These are phyloP conservation scores for Melieria crassipennis DNA, from an alignment of 2,888 invertebrate genomes.

Conservation along the genomic window DNA sequence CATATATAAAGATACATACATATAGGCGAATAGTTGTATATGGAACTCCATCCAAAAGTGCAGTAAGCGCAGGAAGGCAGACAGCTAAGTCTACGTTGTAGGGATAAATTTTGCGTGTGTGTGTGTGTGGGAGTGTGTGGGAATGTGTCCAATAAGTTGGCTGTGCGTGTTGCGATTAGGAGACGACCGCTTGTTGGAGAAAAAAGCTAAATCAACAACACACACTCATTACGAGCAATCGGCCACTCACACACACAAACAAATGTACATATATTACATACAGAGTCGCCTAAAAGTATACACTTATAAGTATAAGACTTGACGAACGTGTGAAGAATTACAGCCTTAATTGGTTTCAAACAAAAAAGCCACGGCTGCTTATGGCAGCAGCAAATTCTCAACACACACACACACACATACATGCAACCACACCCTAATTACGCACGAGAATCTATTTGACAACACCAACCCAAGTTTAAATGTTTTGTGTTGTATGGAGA, in stretches of 20 bases:
- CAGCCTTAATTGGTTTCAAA: constrained; percentile 38
- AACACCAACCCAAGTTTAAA: no score
- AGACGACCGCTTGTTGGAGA: neutral
- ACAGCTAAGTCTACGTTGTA: neutral
- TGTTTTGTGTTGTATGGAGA: no score
- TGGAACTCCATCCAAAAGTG: no score
- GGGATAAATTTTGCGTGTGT: neutral
- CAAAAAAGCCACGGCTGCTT: constrained; percentile 8
- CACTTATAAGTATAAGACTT: constrained; percentile 8
- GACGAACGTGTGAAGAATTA: constrained; percentile 38
- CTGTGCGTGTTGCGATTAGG: constrained; percentile 1
- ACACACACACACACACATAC: neutral
- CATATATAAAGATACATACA: constrained; percentile 33
- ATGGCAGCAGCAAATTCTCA: constrained; percentile 9
- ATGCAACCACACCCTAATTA: no score
- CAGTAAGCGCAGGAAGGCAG: no score
- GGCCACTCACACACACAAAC: neutral
- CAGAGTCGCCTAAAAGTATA: neutral
- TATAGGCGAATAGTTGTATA: neutral
- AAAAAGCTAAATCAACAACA: no score
- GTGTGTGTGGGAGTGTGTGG: neutral
- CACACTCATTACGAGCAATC: no score
- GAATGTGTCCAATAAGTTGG: neutral
- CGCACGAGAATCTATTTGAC: no score
- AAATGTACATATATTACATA: neutral